Conservation (phyloP, 2,888 invertebrate genomes). For the Caenorhabditis macrosperma region DNA sequence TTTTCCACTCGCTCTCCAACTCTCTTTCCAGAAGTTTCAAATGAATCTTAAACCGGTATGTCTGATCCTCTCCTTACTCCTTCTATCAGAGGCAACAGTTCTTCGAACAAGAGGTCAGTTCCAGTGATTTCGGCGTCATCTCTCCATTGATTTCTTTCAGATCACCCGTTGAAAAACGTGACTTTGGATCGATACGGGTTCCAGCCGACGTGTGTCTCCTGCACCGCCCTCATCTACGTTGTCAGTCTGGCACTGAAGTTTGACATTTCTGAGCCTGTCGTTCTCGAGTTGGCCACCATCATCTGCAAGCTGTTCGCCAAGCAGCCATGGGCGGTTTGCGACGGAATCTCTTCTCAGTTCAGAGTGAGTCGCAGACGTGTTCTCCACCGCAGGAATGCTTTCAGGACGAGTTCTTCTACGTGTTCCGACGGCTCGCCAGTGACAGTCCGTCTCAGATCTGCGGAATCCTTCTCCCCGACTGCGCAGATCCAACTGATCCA, state of each 20-base stretch:
- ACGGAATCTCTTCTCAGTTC: slow-evolving; percentile 78
- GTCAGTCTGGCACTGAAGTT: slow-evolving; percentile 58
- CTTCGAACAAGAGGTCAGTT: slow-evolving; percentile 27
- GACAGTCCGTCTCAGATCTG: slow-evolving; percentile 73
- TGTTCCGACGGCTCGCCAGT: slow-evolving; percentile 70
- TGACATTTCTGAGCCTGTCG: slow-evolving; percentile 70
- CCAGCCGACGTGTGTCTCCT: slow-evolving; percentile 47
- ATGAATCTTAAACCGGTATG: slow-evolving; percentile 9
- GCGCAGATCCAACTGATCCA: slow-evolving; percentile 82
- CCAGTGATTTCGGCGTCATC: background rate
- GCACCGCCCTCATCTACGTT: slow-evolving; percentile 38
- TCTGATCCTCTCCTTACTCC: slow-evolving; percentile 4
- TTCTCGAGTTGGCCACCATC: slow-evolving; percentile 71
- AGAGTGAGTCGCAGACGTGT: slow-evolving; percentile 45
- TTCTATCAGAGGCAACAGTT: slow-evolving; percentile 22
- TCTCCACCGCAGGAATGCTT: slow-evolving; percentile 12
- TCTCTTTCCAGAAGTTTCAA: background rate
- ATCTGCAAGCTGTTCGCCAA: slow-evolving; percentile 76
- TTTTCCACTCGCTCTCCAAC: slow-evolving; percentile 2
- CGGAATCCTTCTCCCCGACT: slow-evolving; percentile 74
- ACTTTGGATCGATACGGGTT: slow-evolving; percentile 37
- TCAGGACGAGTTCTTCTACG: slow-evolving; percentile 78
- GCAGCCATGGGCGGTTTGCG: slow-evolving; percentile 73
- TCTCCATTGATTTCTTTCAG: slow-evolving; percentile 10
- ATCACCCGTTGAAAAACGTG: background rate